Evolutionary conservation across 2,797 vertebrate genomes (phyloP), one percentile per base, ranked within the genome.

Genomic region (Sorex maritimensis): DNA sequence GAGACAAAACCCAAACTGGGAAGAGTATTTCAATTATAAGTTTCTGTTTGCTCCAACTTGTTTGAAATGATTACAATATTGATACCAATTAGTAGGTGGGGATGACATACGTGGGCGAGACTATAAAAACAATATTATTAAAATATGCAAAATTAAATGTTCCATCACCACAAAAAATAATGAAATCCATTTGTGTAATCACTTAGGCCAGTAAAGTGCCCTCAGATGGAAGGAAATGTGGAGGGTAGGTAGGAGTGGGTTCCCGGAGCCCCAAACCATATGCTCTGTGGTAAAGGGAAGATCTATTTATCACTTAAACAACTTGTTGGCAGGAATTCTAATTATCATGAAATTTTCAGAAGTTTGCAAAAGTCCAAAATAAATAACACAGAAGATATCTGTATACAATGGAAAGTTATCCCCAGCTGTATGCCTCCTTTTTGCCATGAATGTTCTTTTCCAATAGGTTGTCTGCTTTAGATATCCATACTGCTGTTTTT

Each of bases 271-370:
- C 79, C 75, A 75, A 86, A 93, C 44, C 30, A 55, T 67, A 81
- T 55, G 10, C 2, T 95, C 55, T 68, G 74, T 79, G 55, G 41
- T 71, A 87, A 78, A 94, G 81, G 71, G 24, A 95, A 30, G 65
- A 46, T 82, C 93, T 78, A 67, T 19, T 63, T 34, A 92, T 88
- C 65, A 93, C 41, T 96, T 95, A 94, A 94, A 85, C 80, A 93
- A 81, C 44, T 95, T 44, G 88, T 46, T 44, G 41, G 41, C 67
- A 77, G 68, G 90, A 91, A 92, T 38, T 85, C 55, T 92, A 95
- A 96, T 92, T 94, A 85, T 79, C 38, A 79, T 79, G 82, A 95
- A 67, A 90, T 81, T 92, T 90, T 92, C 85, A 91, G 80, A 94
- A 81, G 46, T 85, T 95, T 93, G 5, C 75, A 90, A 73, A 95